A percentile compares a stretch with the other conserved stretches of the same genome.
Conservation (phyloP, 2,888 invertebrate genomes). For the Leistus spinibarbis region DNA sequence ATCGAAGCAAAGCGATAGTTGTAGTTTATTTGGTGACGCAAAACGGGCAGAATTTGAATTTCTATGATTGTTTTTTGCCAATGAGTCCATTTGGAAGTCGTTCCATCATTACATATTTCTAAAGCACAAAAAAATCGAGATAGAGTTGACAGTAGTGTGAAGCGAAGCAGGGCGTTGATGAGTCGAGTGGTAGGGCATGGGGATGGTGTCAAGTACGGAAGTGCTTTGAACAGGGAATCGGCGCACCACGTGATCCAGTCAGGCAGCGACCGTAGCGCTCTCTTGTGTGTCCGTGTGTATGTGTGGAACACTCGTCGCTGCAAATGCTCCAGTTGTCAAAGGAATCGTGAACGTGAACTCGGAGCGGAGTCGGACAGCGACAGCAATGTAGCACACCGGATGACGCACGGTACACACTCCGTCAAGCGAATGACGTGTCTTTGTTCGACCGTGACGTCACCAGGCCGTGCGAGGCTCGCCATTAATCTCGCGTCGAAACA, state of each 20-base stretch:
- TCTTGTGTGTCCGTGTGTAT: not conserved
- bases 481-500: conserved; percentile 48
- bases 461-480: conserved; percentile 47
- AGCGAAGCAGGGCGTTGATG: too few relatives aligned
- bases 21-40: too few relatives aligned
- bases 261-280: not conserved
- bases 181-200: too few relatives aligned
- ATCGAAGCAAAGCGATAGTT: too few relatives aligned
- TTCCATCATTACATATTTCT: too few relatives aligned
- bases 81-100: too few relatives aligned
- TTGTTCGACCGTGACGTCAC: conserved; percentile 49
- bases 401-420: conserved; percentile 30
- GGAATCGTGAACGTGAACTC: not conserved
- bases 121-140: too few relatives aligned
- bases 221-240: not conserved
- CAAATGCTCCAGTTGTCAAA: not conserved
- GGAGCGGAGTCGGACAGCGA: not conserved
- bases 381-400: too few relatives aligned
- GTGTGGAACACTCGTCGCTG: not conserved
- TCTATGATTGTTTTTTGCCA: too few relatives aligned
- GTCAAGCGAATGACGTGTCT: conserved; percentile 44
- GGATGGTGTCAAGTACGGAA: conserved; percentile 6
- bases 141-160: too few relatives aligned
- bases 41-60: too few relatives aligned
- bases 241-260: not conserved